Conservation (phyloP, 2,888 invertebrate genomes). For the Erynnis tages region DNA sequence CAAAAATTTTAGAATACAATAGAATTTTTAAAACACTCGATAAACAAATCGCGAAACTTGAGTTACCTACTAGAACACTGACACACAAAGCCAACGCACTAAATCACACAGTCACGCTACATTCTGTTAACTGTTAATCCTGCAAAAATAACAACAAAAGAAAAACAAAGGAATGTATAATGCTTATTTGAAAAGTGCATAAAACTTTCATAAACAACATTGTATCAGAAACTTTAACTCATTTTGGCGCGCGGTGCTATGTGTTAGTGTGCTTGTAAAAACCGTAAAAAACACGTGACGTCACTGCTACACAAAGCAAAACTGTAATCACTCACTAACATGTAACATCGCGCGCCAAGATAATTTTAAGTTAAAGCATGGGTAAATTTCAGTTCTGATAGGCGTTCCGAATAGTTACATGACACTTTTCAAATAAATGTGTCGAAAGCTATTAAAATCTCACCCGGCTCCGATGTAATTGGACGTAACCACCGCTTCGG, state of each 20-base stretch:
- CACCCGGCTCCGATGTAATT: slow-evolving; percentile 96
- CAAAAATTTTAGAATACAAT: too few species aligned
- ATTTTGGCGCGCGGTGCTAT: too few species aligned
- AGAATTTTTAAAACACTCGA: slow-evolving; percentile 15
- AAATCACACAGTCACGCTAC: slow-evolving; percentile 38
- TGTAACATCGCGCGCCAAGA: too few species aligned
- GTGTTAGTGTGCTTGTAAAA: too few species aligned
- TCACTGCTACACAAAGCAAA: too few species aligned
- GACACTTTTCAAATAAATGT: slow-evolving; percentile 43
- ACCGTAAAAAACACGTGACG: too few species aligned
- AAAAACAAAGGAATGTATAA: too few species aligned
- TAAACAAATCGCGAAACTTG: not conserved
- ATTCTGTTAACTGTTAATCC: slow-evolving; percentile 48
- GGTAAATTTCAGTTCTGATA: too few species aligned
- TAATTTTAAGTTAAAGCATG: too few species aligned
- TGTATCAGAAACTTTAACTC: too few species aligned
- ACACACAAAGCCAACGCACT: slow-evolving; percentile 36
- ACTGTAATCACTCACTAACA: too few species aligned
- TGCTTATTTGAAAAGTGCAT: slow-evolving; percentile 39
- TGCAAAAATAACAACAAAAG: slow-evolving; percentile 30
- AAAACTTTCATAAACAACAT: not conserved
- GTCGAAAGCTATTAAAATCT: slow-evolving; percentile 42
- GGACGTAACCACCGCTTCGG: slow-evolving; percentile 95
- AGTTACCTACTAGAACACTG: not conserved
- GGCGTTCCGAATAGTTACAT: too few species aligned